Base-by-base conservation (phyloP, 1,140 invertebrate species). In the Phymastichus coffea region DNA sequence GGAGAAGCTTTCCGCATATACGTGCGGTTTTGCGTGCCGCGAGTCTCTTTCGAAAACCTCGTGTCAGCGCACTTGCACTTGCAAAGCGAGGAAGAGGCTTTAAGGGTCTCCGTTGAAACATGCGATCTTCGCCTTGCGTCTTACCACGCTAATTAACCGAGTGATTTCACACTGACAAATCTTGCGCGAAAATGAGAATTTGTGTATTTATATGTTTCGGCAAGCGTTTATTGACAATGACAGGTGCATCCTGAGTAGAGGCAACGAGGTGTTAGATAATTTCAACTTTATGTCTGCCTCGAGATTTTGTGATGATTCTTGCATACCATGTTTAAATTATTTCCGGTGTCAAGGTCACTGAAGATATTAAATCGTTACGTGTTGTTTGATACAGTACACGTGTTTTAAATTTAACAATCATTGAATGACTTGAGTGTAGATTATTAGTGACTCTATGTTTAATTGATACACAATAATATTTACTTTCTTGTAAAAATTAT, bases 141-240 rank as follows among this genome's bases (percentile, higher is more conserved):
- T 49, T 53, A 49, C 61, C 60, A 66, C 55, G 53, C 51, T 66
- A 69, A 72, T 72, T 69, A 72, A 30, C 30, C 49, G 66, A n/a
- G 62, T 67, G 72, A 72, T 75, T 74, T 71, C 60, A 55, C 66
- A 73, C 71, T 66, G n/a, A n/a, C n/a, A n/a, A n/a, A n/a, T n/a
- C n/a, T n/a, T n/a, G n/a, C n/a, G n/a, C n/a, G n/a, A n/a, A n/a
- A n/a, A n/a, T n/a, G n/a, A n/a, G n/a, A 72, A 73, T 70, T 64
- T 51, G 43, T 47, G 52, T 57, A 61, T 64, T 66, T 70, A 70
- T 65, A 71, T 33, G 28, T 8, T 23, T 1, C 10, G 2, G 19
- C 38, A 1, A 25, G 15, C 12, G 20, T 10, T 26, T 19, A 20
- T 53, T 28, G 38, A 52, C 17, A 2, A 2, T 9, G 25, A 28